Evolutionary conservation across 2,113 vertebrate genomes (phyloP).

Genomic region (Thomomys bottae): DNA sequence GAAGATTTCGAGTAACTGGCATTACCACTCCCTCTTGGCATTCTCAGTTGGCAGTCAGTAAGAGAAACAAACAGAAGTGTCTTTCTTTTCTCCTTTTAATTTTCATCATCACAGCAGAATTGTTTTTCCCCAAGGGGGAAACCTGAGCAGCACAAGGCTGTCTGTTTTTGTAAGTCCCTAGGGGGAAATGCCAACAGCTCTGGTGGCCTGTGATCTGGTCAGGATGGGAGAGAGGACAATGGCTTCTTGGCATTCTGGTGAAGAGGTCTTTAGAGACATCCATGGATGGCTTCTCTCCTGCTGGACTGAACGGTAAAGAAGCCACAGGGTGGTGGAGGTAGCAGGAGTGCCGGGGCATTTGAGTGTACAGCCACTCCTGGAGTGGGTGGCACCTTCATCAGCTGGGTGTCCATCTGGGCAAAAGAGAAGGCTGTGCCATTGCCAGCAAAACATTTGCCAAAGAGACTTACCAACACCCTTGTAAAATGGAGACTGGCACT

Average conservation of each 20-base stretch:
- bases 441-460: not conserved
- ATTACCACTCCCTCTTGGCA: not conserved
- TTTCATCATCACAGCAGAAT: conserved; percentile 56
- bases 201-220: conserved; percentile 53
- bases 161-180: conserved; percentile 51
- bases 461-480: conserved; percentile 22
- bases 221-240: conserved; percentile 28
- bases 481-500: not conserved
- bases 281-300: not conserved
- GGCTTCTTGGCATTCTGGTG: not conserved
- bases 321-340: conserved; percentile 16
- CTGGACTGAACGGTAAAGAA: not conserved
- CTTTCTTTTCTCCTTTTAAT: conserved; percentile 52
- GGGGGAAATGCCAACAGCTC: conserved; percentile 58
- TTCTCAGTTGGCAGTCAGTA: not conserved
- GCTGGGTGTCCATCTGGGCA: not conserved
- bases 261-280: not conserved
- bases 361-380: not conserved
- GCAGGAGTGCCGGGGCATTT: conserved; percentile 78
- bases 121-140: not conserved
- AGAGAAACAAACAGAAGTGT: conserved; percentile 56
- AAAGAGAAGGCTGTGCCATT: not conserved
- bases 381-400: not conserved
- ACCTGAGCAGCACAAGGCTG: conserved; percentile 8
- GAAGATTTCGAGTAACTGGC: not conserved